phyloP scores from a whole-genome alignment of 1,140 invertebrate species.

The Scylla paramamosain region DNA sequence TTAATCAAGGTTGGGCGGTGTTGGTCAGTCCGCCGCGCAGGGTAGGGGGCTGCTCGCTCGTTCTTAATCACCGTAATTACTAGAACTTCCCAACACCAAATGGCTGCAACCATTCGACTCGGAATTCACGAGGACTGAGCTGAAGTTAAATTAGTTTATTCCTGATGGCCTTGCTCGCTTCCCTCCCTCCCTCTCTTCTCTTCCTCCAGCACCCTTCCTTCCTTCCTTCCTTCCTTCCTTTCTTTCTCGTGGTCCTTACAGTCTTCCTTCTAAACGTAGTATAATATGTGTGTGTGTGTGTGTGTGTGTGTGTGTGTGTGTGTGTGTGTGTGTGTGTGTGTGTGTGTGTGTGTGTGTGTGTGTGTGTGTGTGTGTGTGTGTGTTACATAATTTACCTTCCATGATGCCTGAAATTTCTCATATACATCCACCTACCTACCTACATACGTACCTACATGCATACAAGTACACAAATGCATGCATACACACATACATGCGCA shows the following conservation, averaged over 20 bases:
- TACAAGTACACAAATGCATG: too few species aligned
- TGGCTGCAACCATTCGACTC: conserved; percentile 8
- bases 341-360: too few species aligned
- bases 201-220: not conserved
- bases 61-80: conserved; percentile 5
- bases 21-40: not conserved
- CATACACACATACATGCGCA: too few species aligned
- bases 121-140: not conserved
- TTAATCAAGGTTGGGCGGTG: not conserved
- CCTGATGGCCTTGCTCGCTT: not conserved
- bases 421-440: too few species aligned
- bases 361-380: too few species aligned
- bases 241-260: not conserved
- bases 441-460: too few species aligned
- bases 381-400: too few species aligned
- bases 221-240: not conserved
- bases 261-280: not conserved
- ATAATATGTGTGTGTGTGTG: too few species aligned
- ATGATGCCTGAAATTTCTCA: too few species aligned
- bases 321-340: too few species aligned
- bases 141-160: conserved; percentile 25
- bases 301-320: too few species aligned
- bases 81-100: conserved; percentile 3
- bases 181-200: not conserved
- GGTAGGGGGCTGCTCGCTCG: not conserved